phyloP scores from a whole-genome alignment of 2,113 vertebrate genomes.

The Euleptes europaea region DNA sequence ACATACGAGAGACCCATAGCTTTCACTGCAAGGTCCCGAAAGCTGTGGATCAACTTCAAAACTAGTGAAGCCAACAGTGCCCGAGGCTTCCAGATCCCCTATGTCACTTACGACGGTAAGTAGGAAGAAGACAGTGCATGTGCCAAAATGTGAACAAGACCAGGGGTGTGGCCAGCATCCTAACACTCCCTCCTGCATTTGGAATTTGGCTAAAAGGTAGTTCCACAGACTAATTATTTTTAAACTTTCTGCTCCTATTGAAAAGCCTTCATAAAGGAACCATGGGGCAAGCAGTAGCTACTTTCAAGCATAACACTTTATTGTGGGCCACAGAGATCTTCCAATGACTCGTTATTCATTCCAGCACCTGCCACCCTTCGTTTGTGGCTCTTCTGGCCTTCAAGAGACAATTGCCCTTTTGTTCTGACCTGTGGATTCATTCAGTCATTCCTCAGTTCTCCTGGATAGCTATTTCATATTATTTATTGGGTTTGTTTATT shows the following conservation, averaged over 20 bases:
- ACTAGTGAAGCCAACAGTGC: conserved; percentile 95
- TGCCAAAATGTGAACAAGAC: background rate
- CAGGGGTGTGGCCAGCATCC: background rate
- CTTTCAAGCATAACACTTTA: background rate
- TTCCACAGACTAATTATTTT: background rate
- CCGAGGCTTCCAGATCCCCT: conserved; percentile 96
- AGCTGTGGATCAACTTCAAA: conserved; percentile 98
- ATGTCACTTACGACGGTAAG: conserved; percentile 95
- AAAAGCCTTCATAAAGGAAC: background rate
- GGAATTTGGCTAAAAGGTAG: background rate
- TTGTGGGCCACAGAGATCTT: background rate
- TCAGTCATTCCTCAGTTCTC: background rate
- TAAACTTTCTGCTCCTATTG: background rate
- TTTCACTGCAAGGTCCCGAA: conserved; percentile 94
- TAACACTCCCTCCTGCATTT: background rate
- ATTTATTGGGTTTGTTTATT: background rate
- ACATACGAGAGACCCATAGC: conserved; percentile 96
- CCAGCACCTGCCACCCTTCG: background rate
- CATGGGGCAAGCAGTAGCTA: background rate
- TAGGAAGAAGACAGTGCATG: background rate
- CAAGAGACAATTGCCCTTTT: background rate
- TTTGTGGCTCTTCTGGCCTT: background rate
- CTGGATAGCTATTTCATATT: background rate
- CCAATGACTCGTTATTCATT: background rate
- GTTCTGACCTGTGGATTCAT: background rate